Percentiles rank a stretch among this genome's conserved stretches.
These are phyloP conservation scores for Clarias pachynema DNA, from an alignment of 2,797 vertebrate species.

Conservation along the genomic window DNA sequence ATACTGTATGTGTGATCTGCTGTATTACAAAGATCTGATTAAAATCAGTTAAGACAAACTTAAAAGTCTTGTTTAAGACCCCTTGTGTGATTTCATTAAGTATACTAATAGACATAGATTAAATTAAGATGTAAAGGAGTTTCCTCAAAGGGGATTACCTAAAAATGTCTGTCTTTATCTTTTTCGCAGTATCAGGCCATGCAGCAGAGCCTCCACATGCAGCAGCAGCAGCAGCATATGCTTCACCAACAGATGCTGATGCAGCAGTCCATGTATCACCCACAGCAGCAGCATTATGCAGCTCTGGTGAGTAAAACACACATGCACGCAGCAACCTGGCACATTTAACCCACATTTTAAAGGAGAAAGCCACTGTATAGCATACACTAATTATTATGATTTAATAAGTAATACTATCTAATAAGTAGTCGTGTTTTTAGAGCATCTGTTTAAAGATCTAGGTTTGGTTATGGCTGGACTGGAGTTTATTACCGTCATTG, in stretches of 20 bases:
- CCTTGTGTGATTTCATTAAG: background rate
- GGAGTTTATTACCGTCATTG: background rate
- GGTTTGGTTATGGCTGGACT: background rate
- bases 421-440: background rate
- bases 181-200: conserved; percentile 74
- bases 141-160: background rate
- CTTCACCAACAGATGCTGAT: conserved; percentile 84
- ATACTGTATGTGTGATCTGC: background rate
- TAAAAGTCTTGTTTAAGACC: background rate
- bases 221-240: conserved; percentile 78
- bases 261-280: conserved; percentile 80
- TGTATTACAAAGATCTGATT: background rate
- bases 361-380: background rate
- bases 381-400: background rate
- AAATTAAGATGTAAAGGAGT: background rate
- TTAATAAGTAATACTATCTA: background rate
- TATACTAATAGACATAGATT: background rate
- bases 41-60: too few species aligned
- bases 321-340: background rate
- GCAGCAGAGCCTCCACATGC: conserved; percentile 64
- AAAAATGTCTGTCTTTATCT: background rate
- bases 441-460: background rate
- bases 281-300: conserved; percentile 84
- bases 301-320: conserved; percentile 79
- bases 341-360: background rate